These are phyloP conservation scores for Pseudomyrmex cubaensis DNA, from an alignment of 1,140 invertebrate genomes.

Conservation along the genomic window DNA sequence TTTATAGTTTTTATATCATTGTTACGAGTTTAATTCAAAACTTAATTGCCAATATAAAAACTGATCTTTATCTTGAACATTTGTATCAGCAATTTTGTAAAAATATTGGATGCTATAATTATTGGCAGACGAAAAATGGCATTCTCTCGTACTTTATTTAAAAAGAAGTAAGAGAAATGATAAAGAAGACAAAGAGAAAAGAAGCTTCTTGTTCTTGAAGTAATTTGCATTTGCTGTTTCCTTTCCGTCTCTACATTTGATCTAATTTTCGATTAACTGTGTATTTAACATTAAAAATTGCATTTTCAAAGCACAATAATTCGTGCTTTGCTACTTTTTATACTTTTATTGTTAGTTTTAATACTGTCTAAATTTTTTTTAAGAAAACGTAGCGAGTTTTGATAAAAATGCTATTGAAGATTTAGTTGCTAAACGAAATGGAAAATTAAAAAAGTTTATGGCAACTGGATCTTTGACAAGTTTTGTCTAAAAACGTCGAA, in stretches of 20 bases:
- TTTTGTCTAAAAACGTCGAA: neutral
- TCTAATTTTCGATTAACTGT: conserved; percentile 1
- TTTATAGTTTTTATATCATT: neutral
- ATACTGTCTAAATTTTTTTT: neutral
- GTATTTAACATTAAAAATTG: conserved; percentile 20
- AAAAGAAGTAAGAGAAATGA: conserved; percentile 8
- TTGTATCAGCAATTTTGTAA: neutral
- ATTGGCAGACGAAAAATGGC: neutral
- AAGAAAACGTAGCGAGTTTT: neutral
- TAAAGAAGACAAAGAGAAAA: neutral
- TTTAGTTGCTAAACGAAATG: neutral
- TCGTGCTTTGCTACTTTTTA: neutral
- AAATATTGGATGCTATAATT: neutral
- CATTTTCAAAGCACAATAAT: neutral
- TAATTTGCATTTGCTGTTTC: conserved; percentile 14
- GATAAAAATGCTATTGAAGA: conserved; percentile 8
- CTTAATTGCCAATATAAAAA: conserved; percentile 5
- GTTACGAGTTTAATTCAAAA: neutral
- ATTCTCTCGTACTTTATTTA: conserved; percentile 12
- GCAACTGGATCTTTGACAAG: neutral
- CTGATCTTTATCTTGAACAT: neutral
- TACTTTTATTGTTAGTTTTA: too few species aligned
- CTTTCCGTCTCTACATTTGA: conserved; percentile 12
- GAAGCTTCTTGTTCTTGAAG: conserved; percentile 11
- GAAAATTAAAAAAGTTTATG: conserved; percentile 18